Base-by-base conservation (phyloP, 2,797 vertebrate species). In the Macroramphosus scolopax region DNA sequence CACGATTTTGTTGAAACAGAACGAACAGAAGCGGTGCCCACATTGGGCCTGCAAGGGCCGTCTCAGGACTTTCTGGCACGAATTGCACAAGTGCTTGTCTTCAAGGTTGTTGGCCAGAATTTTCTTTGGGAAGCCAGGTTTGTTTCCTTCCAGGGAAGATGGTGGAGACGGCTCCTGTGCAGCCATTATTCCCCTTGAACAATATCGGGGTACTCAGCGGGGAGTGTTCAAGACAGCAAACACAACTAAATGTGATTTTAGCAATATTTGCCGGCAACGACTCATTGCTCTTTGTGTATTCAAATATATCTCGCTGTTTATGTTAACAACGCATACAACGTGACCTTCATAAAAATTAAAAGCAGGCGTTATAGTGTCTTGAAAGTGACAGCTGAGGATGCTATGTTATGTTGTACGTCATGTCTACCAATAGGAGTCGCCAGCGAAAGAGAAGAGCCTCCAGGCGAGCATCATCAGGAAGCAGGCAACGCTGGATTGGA, bases 21-120 rank as follows among this genome's bases (percentile, higher is more conserved):
- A 93, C 2, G 89, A 93, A 47, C 96, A 99, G 75, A 94, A 99
- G 42, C 96, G 95, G 59, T 99, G 96, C 8, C 96, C 96, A 0
- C 96, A 99, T 68, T 95, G 95, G 0, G 95, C 96, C 75, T 98
- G 96, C 61, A 94, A 78, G 0, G 96, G 96, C 68, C 94, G 87
- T 35, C 96, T 84, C 43, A 99, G 51, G n/a, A 99, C 89, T 40
- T 96, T 94, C 82, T 84, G 88, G 51, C 96, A 99, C 14, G 93
- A 93, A 0, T 93, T 93, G 59, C 96, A 99, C 78, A 98, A 66
- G 66, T 99, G 97, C 53, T 99, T 98, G 71, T 92, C 93, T 76
- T 98, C 94, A 7, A 93, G 85, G 61, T 86, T 92, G 50, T 94
- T 91, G 43, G 93, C 93, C 57, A 98, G 63, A 37, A 98, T 94